Evolutionary conservation across 2,113 vertebrate species (phyloP), one percentile per base, ranked within the genome.

Genomic region (Myrmecophaga tridactyla): DNA sequence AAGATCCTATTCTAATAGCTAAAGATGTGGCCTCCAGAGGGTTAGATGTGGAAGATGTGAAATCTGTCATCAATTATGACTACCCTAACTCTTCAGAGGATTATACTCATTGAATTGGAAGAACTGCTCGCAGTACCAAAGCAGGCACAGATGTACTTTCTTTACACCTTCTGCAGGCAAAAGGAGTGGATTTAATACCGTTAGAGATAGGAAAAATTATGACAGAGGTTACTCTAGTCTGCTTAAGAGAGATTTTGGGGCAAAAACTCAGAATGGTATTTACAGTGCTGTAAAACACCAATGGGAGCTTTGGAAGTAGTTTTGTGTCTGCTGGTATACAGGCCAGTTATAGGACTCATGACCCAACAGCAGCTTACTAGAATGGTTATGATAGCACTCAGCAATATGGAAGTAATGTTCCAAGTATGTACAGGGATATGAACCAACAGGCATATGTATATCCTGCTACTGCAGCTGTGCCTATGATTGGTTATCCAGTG

Each of bases 41-140:
- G 98, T 98, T 99, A 99, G 99, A 99, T 99, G 99, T 99, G 99
- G 99, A 99, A 99, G 99, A 99, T 99, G 99, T 99, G 99, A 99
- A 99, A 99, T 99, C 99, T 99, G 99, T 99, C 99, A 99, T 99
- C 99, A 99, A 99, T 99, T 99, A 99, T 99, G 99, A 99, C 99
- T 99, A 99, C 99, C 99, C 99, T 99, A 99, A 99, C 99, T 99
- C 99, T 98, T 99, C 99, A 95, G 99, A 99, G 99, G 99, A 99
- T 98, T 99, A 99, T 99, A 99, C 99, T 98, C 99, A 99, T 98
- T 99, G 99, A 98, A 99, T 99, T 99, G 99, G 99, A 99, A 99
- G 99, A 98, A 99, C 99, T 97, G 99, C 99, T 98, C 99, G 99
- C 98, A 99, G 99, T 99, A 99, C 99, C 99, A 99, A 99, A 99